These are phyloP conservation scores for Aplysia californica DNA, from an alignment of 1,140 invertebrate genomes.

Conservation along the genomic window DNA sequence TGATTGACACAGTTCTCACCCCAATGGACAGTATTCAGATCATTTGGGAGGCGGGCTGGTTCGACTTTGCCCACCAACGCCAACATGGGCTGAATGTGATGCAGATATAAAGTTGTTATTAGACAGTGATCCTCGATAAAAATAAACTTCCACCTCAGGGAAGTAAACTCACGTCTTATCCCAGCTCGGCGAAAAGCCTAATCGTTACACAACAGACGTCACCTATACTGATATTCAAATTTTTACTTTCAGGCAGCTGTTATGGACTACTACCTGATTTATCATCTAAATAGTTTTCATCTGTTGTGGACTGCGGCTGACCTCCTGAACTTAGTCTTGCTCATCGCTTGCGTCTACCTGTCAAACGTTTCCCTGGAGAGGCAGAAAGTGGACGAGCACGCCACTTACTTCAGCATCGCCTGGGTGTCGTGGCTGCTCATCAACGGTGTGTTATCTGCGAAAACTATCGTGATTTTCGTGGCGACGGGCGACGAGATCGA, in stretches of 20 bases:
- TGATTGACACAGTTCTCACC: no score
- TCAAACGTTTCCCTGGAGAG: not conserved
- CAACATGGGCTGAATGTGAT: no score
- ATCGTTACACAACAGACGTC: no score
- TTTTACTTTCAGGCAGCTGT: not conserved
- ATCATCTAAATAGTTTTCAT: not conserved
- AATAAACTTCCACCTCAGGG: no score
- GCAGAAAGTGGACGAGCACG: not conserved
- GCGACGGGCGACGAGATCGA: not conserved
- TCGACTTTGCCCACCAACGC: no score
- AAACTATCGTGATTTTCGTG: not conserved
- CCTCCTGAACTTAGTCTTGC: not conserved
- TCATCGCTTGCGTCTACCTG: not conserved
- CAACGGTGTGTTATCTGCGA: not conserved
- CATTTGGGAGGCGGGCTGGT: no score
- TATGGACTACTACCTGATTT: conserved; percentile 12
- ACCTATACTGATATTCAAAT: no score
- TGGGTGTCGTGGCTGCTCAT: conserved; percentile 20
- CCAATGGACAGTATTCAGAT: no score
- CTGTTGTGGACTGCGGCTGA: not conserved
- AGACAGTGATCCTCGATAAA: no score
- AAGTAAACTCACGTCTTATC: no score
- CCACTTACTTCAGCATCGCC: not conserved
- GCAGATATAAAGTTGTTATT: no score
- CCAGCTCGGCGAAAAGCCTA: no score